These are phyloP conservation scores for Teleogryllus oceanicus DNA, from an alignment of 2,888 invertebrate genomes.

Conservation along the genomic window DNA sequence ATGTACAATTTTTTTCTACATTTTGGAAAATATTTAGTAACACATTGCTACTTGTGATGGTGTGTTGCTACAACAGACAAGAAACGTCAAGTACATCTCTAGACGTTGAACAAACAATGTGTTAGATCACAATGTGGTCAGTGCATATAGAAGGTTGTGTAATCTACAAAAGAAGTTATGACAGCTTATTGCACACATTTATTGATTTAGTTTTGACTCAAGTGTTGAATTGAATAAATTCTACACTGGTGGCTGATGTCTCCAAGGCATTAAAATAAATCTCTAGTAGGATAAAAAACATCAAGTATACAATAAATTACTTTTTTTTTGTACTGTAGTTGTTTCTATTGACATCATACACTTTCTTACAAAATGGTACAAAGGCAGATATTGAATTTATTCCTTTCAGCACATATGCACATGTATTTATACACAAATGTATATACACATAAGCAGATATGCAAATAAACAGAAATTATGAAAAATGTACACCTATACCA, in stretches of 20 bases:
- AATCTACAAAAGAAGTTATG: background rate
- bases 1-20: background rate
- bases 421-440: background rate
- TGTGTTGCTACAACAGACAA: conserved; percentile 4
- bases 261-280: background rate
- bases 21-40: conserved; percentile 3
- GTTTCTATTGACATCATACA: background rate
- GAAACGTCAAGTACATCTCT: background rate
- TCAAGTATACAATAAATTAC: no score
- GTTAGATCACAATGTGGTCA: background rate
- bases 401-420: conserved; percentile 1
- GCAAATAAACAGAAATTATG: no score
- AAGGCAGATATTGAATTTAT: conserved; percentile 3
- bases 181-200: background rate
- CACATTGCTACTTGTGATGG: background rate
- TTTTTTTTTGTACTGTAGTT: background rate
- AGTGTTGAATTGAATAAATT: conserved; percentile 10
- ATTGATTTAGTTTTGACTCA: conserved; percentile 3
- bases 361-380: conserved; percentile 5
- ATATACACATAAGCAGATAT: no score
- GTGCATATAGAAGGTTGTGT: background rate
- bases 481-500: no score
- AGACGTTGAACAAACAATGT: background rate
- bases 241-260: conserved; percentile 10
- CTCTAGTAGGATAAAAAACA: background rate